Percentiles rank a stretch among this genome's conserved stretches.
Evolutionary conservation across 2,797 vertebrate species (phyloP).

Genomic region (Catostomus latipinnis): DNA sequence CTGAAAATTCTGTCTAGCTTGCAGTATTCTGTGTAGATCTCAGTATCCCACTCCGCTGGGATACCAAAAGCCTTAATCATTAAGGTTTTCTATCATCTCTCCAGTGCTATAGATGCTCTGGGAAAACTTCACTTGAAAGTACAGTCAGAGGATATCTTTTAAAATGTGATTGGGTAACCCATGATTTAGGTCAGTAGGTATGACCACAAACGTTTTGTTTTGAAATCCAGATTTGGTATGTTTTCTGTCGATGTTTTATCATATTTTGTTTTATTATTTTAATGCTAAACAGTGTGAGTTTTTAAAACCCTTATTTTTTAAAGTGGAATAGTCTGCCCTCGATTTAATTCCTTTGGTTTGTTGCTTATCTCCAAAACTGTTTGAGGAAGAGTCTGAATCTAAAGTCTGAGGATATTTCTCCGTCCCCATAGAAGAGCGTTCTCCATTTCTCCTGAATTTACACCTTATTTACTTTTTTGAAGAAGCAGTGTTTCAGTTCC

Average conservation of each 20-base stretch:
- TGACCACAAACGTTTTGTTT: constrained; percentile 12
- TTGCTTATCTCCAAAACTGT: background rate
- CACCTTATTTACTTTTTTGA: background rate
- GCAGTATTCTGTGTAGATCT: constrained; percentile 43
- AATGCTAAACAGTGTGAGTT: background rate
- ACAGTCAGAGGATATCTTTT: background rate
- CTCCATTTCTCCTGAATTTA: background rate
- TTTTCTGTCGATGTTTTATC: constrained; percentile 19
- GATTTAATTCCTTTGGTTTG: constrained; percentile 31
- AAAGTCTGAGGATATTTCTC: background rate
- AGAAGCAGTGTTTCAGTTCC: background rate
- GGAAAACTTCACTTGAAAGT: background rate
- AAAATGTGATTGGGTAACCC: constrained; percentile 36
- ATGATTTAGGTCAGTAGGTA: constrained; percentile 32
- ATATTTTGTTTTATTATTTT: constrained; percentile 32
- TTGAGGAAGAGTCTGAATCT: background rate
- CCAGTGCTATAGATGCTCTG: constrained; percentile 33
- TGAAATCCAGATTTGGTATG: constrained; percentile 6
- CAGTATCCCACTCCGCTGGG: constrained; percentile 36
- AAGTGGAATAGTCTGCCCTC: constrained; percentile 17
- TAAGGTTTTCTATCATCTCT: constrained; percentile 36
- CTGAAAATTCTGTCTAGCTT: constrained; percentile 44
- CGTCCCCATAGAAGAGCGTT: background rate
- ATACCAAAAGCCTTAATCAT: constrained; percentile 49
- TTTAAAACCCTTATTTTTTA: constrained; percentile 18